Conservation (phyloP, 92 coral and sea anemone species). For the Porites lobata region DNA sequence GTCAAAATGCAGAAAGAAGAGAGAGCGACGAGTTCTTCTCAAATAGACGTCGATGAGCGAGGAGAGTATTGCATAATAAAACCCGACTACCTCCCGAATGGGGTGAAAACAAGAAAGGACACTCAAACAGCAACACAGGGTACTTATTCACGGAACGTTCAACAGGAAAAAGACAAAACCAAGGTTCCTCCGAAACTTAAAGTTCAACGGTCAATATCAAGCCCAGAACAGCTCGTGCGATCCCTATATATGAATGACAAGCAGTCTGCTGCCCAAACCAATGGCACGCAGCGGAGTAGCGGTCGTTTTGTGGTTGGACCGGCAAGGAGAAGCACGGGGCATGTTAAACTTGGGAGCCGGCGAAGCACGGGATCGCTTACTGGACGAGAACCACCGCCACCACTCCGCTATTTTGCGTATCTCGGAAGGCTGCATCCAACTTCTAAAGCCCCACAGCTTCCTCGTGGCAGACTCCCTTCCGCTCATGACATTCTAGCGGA, state of each 20-base stretch:
- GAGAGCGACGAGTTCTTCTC: constrained; percentile 24
- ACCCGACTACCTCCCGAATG: neutral
- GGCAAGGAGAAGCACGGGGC: constrained; percentile 18
- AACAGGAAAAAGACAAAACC: neutral
- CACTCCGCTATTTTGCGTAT: constrained; percentile 82
- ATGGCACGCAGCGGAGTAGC: neutral
- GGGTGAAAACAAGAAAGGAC: neutral
- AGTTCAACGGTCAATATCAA: constrained; percentile 61
- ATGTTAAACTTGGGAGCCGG: constrained; percentile 20
- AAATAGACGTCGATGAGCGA: constrained; percentile 1
- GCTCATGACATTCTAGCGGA: constrained; percentile 65
- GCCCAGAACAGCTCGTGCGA: constrained; percentile 34
- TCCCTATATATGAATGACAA: neutral
- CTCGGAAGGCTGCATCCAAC: constrained; percentile 57
- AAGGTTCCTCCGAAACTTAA: constrained; percentile 27
- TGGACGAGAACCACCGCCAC: constrained; percentile 28
- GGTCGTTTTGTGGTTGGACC: constrained; percentile 13
- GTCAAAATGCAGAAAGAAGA: constrained; percentile 17
- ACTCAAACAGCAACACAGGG: constrained; percentile 1
- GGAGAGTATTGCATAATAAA: constrained; percentile 41
- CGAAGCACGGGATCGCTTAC: constrained; percentile 34
- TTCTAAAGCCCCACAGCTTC: constrained; percentile 32
- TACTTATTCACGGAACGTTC: neutral
- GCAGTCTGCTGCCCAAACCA: neutral
- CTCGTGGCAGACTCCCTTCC: constrained; percentile 51